Evolutionary conservation across 2,888 invertebrate genomes (phyloP), one percentile per base, ranked within the genome.

Genomic region (Drosophila stalkeri): DNA sequence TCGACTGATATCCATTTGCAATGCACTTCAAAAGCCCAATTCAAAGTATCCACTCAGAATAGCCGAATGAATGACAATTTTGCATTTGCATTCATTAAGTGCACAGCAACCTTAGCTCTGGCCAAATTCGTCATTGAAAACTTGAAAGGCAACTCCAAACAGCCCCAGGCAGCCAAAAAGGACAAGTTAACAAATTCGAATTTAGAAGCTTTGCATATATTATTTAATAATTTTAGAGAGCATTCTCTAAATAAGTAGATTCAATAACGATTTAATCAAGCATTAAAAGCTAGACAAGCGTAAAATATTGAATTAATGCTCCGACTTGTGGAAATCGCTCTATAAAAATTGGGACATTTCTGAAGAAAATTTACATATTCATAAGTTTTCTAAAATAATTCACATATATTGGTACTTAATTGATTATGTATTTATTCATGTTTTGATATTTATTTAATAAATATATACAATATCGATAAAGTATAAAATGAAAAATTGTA

Each of bases 1-100:
- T 16, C n/a, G 27, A 14, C 23, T 57, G 27, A 35, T 46, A 46
- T 62, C 41, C 49, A 43, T 70, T 70, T 70, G 46, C 23, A 61
- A 60, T 65, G 60, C 78, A 66, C 52, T 77, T 12, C 16, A 44
- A 63, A 52, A 37, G 46, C 49, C 16, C 55, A 60, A 44, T 41
- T 39, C 14, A 33, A 72, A 62, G 56, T 43, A 43, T 64, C 46
- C 47, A 33, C n/a, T 46, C n/a, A 31, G 20, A 54, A 59, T 61
- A 39, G 52, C 23, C 18, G 43, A 62, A 61, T 51, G 52, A 44
- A 41, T 44, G 56, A 33, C 47, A 51, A 39, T 54, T 67, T 33
- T 33, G 56, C 33, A 66, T 73, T 66, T 73, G 63, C 52, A 66
- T 69, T 64, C 57, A 66, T 66, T 66, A 49, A 57, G 39, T 49